These are phyloP conservation scores for Gastrophysa polygoni DNA, from an alignment of 2,888 invertebrate genomes.

Conservation along the genomic window DNA sequence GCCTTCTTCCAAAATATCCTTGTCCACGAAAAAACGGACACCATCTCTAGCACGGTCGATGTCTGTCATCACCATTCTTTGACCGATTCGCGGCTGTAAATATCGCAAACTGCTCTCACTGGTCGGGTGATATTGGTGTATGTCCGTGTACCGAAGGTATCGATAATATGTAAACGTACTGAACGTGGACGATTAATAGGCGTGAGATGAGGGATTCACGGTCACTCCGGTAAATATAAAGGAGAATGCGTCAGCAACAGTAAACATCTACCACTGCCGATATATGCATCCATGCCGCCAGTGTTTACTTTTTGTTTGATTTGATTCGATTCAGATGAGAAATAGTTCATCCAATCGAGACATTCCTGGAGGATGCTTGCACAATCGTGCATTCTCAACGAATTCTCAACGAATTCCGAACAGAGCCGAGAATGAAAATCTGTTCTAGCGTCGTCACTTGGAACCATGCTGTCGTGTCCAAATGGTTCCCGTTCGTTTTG, in stretches of 20 bases:
- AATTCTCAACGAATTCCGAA: too few species aligned
- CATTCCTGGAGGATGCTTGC: too few species aligned
- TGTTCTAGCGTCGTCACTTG: too few species aligned
- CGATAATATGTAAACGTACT: too few species aligned
- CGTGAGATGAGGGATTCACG: conserved; percentile 32
- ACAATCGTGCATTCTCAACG: too few species aligned
- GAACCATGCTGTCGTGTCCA: too few species aligned
- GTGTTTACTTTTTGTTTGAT: background rate
- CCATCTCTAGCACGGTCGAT: background rate
- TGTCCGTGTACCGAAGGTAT: background rate
- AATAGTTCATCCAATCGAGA: too few species aligned
- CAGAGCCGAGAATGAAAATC: too few species aligned
- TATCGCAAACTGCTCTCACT: background rate
- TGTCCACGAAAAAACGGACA: background rate
- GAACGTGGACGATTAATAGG: conserved; percentile 33
- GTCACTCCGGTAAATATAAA: conserved; percentile 19
- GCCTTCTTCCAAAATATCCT: background rate
- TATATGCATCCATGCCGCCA: background rate
- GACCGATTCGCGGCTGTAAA: background rate
- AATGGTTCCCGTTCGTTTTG: too few species aligned
- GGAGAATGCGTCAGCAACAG: background rate
- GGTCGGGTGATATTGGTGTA: background rate
- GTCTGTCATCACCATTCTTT: conserved; percentile 4
- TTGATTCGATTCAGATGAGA: too few species aligned
- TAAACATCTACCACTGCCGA: background rate